phyloP scores from a whole-genome alignment of 1,140 invertebrate genomes.

The Drosophila auraria region DNA sequence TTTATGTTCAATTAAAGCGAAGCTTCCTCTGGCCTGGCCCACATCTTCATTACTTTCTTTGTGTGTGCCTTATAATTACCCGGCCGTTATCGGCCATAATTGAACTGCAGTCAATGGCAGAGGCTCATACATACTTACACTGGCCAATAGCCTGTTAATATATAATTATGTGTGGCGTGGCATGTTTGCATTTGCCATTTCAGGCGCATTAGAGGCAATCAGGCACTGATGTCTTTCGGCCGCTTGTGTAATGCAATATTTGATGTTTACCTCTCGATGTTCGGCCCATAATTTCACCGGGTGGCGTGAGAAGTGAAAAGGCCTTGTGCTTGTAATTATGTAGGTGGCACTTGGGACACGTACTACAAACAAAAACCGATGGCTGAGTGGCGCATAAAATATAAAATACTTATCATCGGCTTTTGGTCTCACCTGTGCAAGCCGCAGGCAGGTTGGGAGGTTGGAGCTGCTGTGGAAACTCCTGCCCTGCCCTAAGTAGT shows the following conservation, averaged over 20 bases:
- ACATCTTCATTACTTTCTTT: constrained; percentile 36
- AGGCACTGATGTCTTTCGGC: constrained; percentile 51
- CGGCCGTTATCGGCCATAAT: constrained; percentile 38
- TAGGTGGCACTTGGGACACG: constrained; percentile 64
- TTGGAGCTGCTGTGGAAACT: constrained; percentile 17
- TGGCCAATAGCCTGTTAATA: constrained; percentile 1
- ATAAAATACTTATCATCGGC: constrained; percentile 52
- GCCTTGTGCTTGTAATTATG: constrained; percentile 54
- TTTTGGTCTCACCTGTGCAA: constrained; percentile 19
- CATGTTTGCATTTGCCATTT: constrained; percentile 63
- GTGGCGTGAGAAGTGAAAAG: constrained; percentile 20
- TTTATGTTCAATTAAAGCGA: constrained; percentile 27
- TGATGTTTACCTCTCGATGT: constrained; percentile 51
- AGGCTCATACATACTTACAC: background rate
- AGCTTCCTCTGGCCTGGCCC: constrained; percentile 30
- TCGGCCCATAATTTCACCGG: constrained; percentile 62
- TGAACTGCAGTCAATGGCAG: constrained; percentile 32
- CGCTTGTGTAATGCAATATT: constrained; percentile 48
- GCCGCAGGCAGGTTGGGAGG: background rate
- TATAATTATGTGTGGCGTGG: constrained; percentile 1
- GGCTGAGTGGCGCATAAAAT: constrained; percentile 59
- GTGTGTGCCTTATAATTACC: constrained; percentile 26
- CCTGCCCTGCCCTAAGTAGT: constrained; percentile 39
- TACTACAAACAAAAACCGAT: constrained; percentile 51
- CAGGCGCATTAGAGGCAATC: constrained; percentile 54